Percentiles rank a stretch among this genome's conserved stretches.
phyloP scores from a whole-genome alignment of 53 echinoderm and acorn worm genomes.

The Henricia sp. region DNA sequence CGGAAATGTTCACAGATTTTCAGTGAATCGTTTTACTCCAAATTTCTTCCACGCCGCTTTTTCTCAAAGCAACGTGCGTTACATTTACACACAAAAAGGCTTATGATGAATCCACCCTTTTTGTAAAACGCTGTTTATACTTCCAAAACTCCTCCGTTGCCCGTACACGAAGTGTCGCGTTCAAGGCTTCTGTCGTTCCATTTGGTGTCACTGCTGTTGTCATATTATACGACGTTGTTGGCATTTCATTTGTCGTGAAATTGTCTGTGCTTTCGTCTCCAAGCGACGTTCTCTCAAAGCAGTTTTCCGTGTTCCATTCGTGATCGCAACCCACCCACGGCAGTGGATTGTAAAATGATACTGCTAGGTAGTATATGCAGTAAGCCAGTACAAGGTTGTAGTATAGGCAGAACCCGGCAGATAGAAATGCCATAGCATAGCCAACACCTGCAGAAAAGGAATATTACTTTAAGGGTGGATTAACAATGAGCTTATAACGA shows the following conservation, averaged over 20 bases:
- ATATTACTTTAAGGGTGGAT: no score
- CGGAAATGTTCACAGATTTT: no score
- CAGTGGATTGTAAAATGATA: conserved; percentile 61
- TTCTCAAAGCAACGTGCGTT: no score
- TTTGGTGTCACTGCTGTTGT: not conserved
- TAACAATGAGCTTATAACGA: no score
- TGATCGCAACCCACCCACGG: conserved; percentile 79
- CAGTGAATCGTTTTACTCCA: no score
- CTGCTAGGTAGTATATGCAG: conserved; percentile 77
- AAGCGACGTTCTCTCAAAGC: conserved; percentile 51
- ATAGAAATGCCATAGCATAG: conserved; percentile 75
- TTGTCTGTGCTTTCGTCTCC: not conserved
- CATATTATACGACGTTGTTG: no score
- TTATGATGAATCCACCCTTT: no score
- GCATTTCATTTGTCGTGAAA: not conserved
- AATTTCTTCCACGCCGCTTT: no score
- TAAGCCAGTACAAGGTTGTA: conserved; percentile 82
- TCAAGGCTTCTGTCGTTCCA: not conserved
- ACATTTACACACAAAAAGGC: no score
- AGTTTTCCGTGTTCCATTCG: conserved; percentile 76
- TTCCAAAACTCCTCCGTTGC: conserved; percentile 88
- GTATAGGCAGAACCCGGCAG: conserved; percentile 76
- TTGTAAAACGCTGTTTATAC: conserved; percentile 57
- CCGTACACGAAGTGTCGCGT: conserved; percentile 53
- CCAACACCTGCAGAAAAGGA: conserved; percentile 66